phyloP scores from a whole-genome alignment of 2,888 invertebrate genomes.

The Phyllotreta striolata region DNA sequence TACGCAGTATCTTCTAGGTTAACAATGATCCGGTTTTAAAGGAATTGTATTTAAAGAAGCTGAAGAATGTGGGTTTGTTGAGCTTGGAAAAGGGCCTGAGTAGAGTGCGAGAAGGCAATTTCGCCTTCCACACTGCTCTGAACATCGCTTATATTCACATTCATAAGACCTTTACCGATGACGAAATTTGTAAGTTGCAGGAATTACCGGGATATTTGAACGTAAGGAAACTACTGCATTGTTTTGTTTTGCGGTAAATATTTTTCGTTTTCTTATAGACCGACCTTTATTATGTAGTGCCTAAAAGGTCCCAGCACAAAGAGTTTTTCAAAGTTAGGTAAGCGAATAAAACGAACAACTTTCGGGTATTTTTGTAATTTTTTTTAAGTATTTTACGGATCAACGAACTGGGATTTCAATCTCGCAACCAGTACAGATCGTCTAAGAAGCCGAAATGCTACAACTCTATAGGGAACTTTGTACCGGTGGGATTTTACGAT shows the following conservation, averaged over 20 bases:
- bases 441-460: constrained; percentile 50
- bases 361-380: constrained; percentile 8
- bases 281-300: constrained; percentile 44
- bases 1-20: constrained; percentile 38
- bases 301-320: constrained; percentile 50
- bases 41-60: constrained; percentile 56
- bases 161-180: constrained; percentile 60
- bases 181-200: constrained; percentile 63
- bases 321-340: constrained; percentile 51
- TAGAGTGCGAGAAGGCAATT: constrained; percentile 56
- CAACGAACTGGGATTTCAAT: constrained; percentile 48
- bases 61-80: constrained; percentile 57
- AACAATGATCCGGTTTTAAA: constrained; percentile 56
- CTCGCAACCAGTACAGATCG: constrained; percentile 43
- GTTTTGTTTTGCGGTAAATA: background rate
- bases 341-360: constrained; percentile 28
- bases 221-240: constrained; percentile 36
- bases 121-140: constrained; percentile 60
- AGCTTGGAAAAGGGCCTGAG: constrained; percentile 56
- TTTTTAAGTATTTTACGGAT: constrained; percentile 47
- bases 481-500: constrained; percentile 51
- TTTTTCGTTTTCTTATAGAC: constrained; percentile 36
- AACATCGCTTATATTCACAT: constrained; percentile 60
- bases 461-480: constrained; percentile 49
- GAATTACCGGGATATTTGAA: constrained; percentile 56